Evolutionary conservation across 2,888 invertebrate species (phyloP).

Genomic region (Xestia ashworthii): DNA sequence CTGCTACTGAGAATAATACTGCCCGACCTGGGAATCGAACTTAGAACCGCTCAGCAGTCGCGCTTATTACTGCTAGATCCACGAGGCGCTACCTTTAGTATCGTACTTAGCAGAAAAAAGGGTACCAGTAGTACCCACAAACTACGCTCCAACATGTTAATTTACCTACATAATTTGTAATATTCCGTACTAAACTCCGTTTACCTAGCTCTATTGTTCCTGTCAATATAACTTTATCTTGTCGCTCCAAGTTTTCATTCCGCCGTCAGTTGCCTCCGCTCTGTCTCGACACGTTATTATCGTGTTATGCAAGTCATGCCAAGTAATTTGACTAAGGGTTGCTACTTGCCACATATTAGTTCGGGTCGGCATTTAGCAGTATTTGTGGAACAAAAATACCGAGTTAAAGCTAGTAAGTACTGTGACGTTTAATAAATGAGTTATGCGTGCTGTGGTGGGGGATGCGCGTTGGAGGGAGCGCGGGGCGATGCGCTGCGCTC

Average conservation of each 20-base stretch:
- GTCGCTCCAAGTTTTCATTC: conserved; percentile 27
- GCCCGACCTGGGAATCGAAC: not conserved
- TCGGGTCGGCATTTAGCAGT: not conserved
- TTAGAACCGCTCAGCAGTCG: too few species aligned
- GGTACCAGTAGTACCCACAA: not conserved
- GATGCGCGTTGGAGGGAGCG: too few species aligned
- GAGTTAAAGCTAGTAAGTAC: too few species aligned
- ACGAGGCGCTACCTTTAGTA: not conserved
- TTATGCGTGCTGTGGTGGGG: too few species aligned
- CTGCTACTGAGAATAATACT: not conserved
- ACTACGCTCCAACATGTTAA: not conserved
- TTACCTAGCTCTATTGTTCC: conserved; percentile 21
- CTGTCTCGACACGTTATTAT: conserved; percentile 44
- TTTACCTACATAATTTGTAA: conserved; percentile 12
- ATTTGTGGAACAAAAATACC: not conserved
- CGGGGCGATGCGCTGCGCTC: too few species aligned
- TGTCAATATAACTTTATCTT: conserved; percentile 43
- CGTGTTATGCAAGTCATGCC: conserved; percentile 47
- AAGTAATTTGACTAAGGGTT: conserved; percentile 49
- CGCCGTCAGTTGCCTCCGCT: conserved; percentile 12
- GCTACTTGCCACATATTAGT: not conserved
- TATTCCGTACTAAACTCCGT: conserved; percentile 14
- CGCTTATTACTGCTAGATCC: too few species aligned
- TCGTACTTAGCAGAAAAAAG: not conserved
- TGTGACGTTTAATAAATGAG: too few species aligned